A percentile compares a stretch with the other conserved stretches of the same genome.
Evolutionary conservation across 1,140 invertebrate species (phyloP).

Genomic region (Caenorhabditis briggsae): DNA sequence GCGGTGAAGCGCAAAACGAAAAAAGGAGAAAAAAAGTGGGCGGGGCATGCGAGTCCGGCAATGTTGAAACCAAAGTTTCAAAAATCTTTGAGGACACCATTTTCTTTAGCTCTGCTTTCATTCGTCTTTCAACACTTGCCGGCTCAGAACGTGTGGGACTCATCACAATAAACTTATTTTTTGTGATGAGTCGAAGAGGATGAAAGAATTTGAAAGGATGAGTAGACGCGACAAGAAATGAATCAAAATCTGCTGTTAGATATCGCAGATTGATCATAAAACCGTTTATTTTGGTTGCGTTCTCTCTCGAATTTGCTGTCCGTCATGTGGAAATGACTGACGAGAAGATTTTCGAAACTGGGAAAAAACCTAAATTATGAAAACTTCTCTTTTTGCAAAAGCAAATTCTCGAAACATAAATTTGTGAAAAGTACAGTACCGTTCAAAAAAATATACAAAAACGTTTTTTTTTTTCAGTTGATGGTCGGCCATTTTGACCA

Average conservation of each 20-base stretch:
- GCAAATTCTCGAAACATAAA: background rate
- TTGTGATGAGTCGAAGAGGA: background rate
- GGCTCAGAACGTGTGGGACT: slow-evolving; percentile 43
- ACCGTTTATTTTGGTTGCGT: slow-evolving; percentile 20
- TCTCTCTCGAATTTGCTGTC: background rate
- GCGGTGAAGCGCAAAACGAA: slow-evolving; percentile 5
- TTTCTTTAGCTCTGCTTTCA: slow-evolving; percentile 42
- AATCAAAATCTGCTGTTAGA: slow-evolving; percentile 48
- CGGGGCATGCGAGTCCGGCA: background rate
- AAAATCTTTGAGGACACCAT: slow-evolving; percentile 30
- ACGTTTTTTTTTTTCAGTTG: too few species aligned
- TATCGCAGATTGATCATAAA: slow-evolving; percentile 51
- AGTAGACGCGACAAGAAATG: slow-evolving; percentile 30
- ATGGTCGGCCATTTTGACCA: too few species aligned
- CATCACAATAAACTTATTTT: slow-evolving; percentile 51
- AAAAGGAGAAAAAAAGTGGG: background rate
- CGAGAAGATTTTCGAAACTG: background rate
- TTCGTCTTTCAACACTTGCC: slow-evolving; percentile 52
- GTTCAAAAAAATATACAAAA: too few species aligned
- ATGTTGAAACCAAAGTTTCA: slow-evolving; percentile 43
- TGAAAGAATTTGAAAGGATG: slow-evolving; percentile 5
- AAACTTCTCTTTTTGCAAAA: background rate
- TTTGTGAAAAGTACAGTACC: too few species aligned
- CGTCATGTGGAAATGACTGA: slow-evolving; percentile 22
- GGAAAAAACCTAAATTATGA: background rate